Evolutionary conservation across 2,113 vertebrate genomes (phyloP).

Genomic region (Pangasianodon hypophthalmus): DNA sequence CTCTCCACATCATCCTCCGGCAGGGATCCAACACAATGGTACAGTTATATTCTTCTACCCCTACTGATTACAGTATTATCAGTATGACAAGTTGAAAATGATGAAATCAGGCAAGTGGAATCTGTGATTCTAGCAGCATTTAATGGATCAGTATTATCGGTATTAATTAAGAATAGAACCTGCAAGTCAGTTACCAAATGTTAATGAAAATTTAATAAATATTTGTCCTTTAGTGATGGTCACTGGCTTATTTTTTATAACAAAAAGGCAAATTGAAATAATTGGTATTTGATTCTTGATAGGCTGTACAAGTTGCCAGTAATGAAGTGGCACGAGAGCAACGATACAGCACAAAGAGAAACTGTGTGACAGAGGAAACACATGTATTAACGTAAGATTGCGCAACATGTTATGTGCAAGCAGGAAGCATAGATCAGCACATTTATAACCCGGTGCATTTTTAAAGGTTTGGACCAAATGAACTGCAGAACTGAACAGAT

Average conservation of each 20-base stretch:
- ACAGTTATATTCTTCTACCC: background rate
- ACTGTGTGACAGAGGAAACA: background rate
- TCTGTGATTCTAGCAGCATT: background rate
- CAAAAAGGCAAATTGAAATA: background rate
- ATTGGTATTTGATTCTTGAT: background rate
- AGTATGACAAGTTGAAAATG: background rate
- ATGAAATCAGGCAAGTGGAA: background rate
- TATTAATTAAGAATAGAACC: background rate
- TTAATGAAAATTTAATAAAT: background rate
- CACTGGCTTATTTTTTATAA: background rate
- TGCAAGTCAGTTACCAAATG: background rate
- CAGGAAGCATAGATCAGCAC: slow-evolving; percentile 1
- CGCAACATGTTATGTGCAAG: background rate
- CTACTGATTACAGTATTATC: background rate
- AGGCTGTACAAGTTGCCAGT: background rate
- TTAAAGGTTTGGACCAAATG: background rate
- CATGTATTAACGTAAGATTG: background rate
- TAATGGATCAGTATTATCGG: background rate
- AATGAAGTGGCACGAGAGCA: too few relatives aligned
- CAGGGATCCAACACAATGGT: background rate
- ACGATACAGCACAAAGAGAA: background rate
- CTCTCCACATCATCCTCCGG: background rate
- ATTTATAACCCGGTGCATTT: background rate
- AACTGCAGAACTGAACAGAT: background rate
- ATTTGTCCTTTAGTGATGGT: background rate